Conservation (phyloP, 2,888 invertebrate genomes). For the Scotopteryx bipunctaria region DNA sequence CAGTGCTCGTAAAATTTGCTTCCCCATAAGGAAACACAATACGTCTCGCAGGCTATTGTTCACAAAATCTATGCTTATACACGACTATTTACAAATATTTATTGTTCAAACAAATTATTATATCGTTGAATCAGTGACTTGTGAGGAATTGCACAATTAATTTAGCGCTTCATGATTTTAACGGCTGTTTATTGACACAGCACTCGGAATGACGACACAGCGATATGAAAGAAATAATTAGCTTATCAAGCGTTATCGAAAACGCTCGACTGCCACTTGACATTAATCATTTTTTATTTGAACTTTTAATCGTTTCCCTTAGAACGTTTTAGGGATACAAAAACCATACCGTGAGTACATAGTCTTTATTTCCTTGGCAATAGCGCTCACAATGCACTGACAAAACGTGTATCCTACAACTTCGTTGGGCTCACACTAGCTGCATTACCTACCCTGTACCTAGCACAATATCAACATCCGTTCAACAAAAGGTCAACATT, state of each 20-base stretch:
- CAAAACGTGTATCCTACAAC: conserved; percentile 27
- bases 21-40: conserved; percentile 28
- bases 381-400: conserved; percentile 36
- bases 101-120: conserved; percentile 34
- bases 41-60: conserved; percentile 28
- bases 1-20: conserved; percentile 23
- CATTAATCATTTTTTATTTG: background rate
- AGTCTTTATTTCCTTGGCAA: background rate
- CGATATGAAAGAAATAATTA: too few species aligned
- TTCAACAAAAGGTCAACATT: conserved; percentile 48
- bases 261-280: conserved; percentile 1
- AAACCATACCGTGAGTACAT: too few species aligned
- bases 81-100: conserved; percentile 33
- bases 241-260: too few species aligned
- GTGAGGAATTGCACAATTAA: too few species aligned
- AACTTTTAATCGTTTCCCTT: too few species aligned
- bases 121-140: conserved; percentile 41
- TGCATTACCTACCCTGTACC: conserved; percentile 71
- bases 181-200: conserved; percentile 17
- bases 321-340: too few species aligned
- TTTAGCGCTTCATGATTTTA: too few species aligned
- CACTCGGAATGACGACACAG: too few species aligned
- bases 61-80: conserved; percentile 25
- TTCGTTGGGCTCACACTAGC: conserved; percentile 71
- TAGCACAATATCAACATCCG: conserved; percentile 58